Conservation (phyloP, 2,888 invertebrate species). For the Zaprionus bogoriensis region DNA sequence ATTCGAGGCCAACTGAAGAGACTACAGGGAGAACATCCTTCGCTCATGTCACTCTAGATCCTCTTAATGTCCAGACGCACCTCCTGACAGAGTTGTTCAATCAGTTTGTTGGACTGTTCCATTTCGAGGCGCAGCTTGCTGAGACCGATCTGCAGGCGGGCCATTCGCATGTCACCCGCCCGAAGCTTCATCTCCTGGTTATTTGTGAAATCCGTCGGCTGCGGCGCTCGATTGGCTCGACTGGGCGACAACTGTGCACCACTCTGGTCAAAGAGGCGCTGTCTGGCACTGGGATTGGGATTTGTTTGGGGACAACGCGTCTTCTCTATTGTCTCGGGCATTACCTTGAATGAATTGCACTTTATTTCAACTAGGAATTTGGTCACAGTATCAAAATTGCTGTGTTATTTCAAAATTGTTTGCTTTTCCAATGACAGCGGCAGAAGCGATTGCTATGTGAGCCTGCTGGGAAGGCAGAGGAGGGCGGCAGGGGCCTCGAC, state of each 20-base stretch:
- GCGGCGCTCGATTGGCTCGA: constrained; percentile 3
- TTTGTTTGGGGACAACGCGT: constrained; percentile 1
- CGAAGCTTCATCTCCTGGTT: constrained; percentile 47
- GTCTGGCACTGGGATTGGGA: constrained; percentile 7
- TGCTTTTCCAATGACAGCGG: constrained; percentile 43
- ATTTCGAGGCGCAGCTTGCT: constrained; percentile 47
- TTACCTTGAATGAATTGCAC: constrained; percentile 5
- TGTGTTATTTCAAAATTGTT: constrained; percentile 22
- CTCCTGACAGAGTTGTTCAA: constrained; percentile 32
- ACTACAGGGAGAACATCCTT: neutral
- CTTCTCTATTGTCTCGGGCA: constrained; percentile 47
- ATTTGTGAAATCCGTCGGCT: constrained; percentile 38
- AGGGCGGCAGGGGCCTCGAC: neutral
- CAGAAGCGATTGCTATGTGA: neutral
- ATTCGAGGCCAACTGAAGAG: neutral
- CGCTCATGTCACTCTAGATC: neutral
- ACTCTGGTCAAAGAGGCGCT: neutral
- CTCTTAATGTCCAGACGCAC: constrained; percentile 14
- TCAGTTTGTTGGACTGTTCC: constrained; percentile 38
- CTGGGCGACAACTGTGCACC: neutral
- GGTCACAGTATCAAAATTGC: constrained; percentile 1
- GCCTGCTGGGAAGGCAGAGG: too few species aligned
- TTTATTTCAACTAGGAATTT: constrained; percentile 39
- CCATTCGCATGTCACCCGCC: constrained; percentile 54
- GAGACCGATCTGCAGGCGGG: constrained; percentile 45